These are phyloP conservation scores for Rhorus exstirpatorius DNA, from an alignment of 2,888 invertebrate genomes.

Conservation along the genomic window DNA sequence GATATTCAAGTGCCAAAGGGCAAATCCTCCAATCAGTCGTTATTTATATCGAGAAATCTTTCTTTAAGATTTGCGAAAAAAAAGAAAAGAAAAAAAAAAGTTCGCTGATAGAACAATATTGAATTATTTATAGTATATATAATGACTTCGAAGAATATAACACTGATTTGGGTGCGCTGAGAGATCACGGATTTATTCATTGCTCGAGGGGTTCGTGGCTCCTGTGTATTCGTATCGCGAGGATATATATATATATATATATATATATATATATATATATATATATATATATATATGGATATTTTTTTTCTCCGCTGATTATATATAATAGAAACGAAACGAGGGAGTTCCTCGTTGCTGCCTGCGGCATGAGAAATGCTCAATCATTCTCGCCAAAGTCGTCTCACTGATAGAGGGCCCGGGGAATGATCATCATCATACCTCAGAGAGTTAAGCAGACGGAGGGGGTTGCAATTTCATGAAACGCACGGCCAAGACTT, in stretches of 20 bases:
- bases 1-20: too few relatives aligned
- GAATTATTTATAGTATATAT: conserved; percentile 33
- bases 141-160: conserved; percentile 28
- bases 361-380: conserved; percentile 29
- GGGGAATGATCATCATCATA: conserved; percentile 30
- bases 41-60: background rate
- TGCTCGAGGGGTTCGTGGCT: conserved; percentile 26
- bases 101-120: background rate
- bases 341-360: conserved; percentile 24
- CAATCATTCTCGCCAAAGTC: conserved; percentile 54
- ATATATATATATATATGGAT: background rate
- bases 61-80: background rate
- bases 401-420: conserved; percentile 26
- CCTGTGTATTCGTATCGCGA: background rate
- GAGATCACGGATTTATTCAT: conserved; percentile 48
- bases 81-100: background rate
- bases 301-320: conserved; percentile 23
- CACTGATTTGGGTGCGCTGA: conserved; percentile 33
- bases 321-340: conserved; percentile 57
- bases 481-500: conserved; percentile 6
- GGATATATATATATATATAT: conserved; percentile 5
- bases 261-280: conserved; percentile 13
- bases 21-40: background rate
- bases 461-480: conserved; percentile 10
- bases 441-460: conserved; percentile 17